These are phyloP conservation scores for Xiphorhynchus elegans DNA, from an alignment of 2,113 vertebrate species.

Conservation along the genomic window DNA sequence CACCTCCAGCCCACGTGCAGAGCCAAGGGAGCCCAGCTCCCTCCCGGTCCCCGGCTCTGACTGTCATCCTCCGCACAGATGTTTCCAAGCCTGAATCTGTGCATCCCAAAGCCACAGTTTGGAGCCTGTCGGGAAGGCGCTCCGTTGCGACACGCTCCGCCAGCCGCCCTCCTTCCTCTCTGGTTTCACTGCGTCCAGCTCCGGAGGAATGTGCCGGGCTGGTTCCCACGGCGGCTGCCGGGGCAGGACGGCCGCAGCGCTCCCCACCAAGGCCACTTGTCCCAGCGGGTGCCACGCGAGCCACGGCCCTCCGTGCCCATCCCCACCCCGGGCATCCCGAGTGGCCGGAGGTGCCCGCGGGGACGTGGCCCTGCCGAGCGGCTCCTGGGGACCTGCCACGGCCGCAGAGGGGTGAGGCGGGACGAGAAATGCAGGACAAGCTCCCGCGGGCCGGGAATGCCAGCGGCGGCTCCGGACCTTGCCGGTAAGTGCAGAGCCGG, in stretches of 20 bases:
- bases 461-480: not conserved
- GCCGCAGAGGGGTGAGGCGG: accelerated
- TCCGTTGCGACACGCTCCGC: not conserved
- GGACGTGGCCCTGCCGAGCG: not conserved
- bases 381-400: not conserved
- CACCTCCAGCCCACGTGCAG: accelerated
- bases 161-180: not conserved
- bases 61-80: not conserved
- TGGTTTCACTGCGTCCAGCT: not conserved
- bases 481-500: not conserved
- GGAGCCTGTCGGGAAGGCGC: not conserved
- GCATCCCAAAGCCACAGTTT: not conserved
- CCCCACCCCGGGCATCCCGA: not conserved
- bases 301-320: not conserved
- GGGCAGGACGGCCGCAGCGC: not conserved
- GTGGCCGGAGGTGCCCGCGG: not conserved
- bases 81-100: not conserved
- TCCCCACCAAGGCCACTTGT: not conserved
- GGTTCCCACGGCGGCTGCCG: constrained; percentile 22
- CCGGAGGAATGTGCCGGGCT: constrained; percentile 11
- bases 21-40: not conserved
- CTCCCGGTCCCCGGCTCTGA: not conserved
- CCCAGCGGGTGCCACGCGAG: not conserved
- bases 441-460: not conserved
- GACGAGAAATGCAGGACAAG: not conserved